Conservation (phyloP, 2,888 invertebrate genomes). For the Caenorhabditis virilis region DNA sequence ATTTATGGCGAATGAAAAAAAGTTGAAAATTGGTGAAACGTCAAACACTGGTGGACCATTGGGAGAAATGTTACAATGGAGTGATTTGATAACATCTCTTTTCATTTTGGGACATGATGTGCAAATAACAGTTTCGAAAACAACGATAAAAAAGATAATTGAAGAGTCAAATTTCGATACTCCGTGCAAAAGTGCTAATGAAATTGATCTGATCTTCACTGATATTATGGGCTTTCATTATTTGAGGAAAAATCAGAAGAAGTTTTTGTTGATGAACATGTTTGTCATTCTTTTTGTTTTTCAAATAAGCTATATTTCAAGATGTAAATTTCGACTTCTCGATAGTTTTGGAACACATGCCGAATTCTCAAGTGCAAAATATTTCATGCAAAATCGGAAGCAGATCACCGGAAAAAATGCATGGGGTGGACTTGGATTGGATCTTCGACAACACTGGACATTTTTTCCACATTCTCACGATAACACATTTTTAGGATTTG, state of each 20-base stretch:
- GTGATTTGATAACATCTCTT: conserved; percentile 70
- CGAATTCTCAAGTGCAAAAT: conserved; percentile 69
- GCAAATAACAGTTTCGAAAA: too few species aligned
- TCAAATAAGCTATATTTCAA: conserved; percentile 42
- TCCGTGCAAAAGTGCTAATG: too few species aligned
- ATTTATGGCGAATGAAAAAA: conserved; percentile 70
- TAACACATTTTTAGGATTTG: conserved; percentile 72
- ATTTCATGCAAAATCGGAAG: not conserved
- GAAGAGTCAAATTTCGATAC: too few species aligned
- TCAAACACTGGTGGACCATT: conserved; percentile 71
- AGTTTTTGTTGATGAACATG: conserved; percentile 7
- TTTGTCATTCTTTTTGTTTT: conserved; percentile 50
- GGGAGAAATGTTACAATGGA: conserved; percentile 72
- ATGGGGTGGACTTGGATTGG: conserved; percentile 71
- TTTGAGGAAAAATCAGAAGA: conserved; percentile 45
- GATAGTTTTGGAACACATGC: conserved; percentile 73
- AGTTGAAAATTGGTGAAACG: conserved; percentile 70
- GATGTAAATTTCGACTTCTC: conserved; percentile 71
- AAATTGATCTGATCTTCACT: conserved; percentile 71
- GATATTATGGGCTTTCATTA: conserved; percentile 71
- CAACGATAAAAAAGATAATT: too few species aligned
- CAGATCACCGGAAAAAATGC: conserved; percentile 60
- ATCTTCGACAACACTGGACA: conserved; percentile 68
- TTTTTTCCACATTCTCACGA: conserved; percentile 71
- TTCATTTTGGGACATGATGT: conserved; percentile 71